Evolutionary conservation across 1,140 invertebrate species (phyloP), one percentile per base, ranked within the genome.

Genomic region (Lasioglossum albipes): DNA sequence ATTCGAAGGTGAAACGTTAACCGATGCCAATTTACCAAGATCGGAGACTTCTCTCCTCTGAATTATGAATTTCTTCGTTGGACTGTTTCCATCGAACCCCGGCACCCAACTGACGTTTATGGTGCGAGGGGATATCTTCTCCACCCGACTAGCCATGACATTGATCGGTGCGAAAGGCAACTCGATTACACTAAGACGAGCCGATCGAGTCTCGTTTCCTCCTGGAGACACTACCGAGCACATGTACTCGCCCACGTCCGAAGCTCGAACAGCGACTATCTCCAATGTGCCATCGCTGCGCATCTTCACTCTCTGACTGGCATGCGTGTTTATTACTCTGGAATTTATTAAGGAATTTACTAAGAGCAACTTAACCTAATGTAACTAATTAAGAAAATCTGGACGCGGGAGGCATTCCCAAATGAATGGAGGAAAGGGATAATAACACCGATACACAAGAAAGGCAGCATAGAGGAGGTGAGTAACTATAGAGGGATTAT

Each of bases 41-140:
- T 97, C 96, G 18, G 96, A 97, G 42, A 98, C 97, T 88, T 97
- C 96, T 84, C 97, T 94, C 91, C 96, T 97, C 91, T 99, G 97
- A 41, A 99, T 95, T 81, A 99, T 98, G 92, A 97, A 99, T 90
- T 98, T 98, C 76, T 97, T 95, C 67, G 99, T 97, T 2, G 97
- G 97, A 91, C 97, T 98, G 91, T 99, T 99, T 61, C 99, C 99
- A 94, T 99, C 97, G 93, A 99, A 99, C 16, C 97, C 97, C 0
- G 97, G 96, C 12, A 97, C 96, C 99, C 99, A 99, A 18, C 96
- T 96, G 1, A 99, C 95, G 91, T 99, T 98, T 54, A 99, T 97
- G 18, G 95, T 91, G 27, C 66, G 94, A 87, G 41, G 94, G 85
- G 82, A 95, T 90, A 90, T 95, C 90, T 54, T 78, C 45, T 94